Evolutionary conservation across 2,113 vertebrate species (phyloP).

Genomic region (Pelusios castaneus): DNA sequence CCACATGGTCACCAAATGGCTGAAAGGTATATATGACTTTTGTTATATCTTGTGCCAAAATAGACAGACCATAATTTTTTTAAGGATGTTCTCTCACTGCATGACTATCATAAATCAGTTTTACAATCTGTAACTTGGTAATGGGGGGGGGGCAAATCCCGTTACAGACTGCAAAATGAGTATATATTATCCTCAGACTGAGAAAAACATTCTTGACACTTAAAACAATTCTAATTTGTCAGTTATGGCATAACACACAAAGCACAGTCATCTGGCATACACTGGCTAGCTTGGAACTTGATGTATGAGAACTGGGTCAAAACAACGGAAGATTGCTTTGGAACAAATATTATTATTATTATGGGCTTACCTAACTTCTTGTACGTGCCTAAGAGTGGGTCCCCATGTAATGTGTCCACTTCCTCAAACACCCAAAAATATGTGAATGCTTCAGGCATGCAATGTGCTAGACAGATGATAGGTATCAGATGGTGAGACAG

Average conservation of each 20-base stretch:
- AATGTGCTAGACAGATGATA: constrained; percentile 41
- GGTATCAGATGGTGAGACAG: constrained; percentile 40
- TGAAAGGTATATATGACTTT: not conserved
- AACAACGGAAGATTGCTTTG: constrained; percentile 50
- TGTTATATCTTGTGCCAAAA: not conserved
- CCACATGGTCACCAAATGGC: not conserved
- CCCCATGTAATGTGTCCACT: not conserved
- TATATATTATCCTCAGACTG: not conserved
- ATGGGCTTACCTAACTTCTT: not conserved
- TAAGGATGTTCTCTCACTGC: not conserved
- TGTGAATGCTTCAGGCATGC: constrained; percentile 24
- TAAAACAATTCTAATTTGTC: not conserved
- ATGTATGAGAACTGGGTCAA: not conserved
- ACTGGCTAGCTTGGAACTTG: constrained; percentile 4
- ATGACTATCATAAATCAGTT: not conserved
- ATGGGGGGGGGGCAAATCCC: not conserved
- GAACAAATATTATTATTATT: not conserved
- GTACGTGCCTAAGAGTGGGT: constrained; percentile 37
- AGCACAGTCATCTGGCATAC: not conserved
- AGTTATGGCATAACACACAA: not conserved
- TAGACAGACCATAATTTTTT: constrained; percentile 9
- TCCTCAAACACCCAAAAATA: not conserved
- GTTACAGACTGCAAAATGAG: not conserved
- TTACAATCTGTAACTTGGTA: not conserved
- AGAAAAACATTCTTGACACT: not conserved